Base-by-base conservation (phyloP, 1,140 invertebrate genomes). In the Drosophila ironensis region DNA sequence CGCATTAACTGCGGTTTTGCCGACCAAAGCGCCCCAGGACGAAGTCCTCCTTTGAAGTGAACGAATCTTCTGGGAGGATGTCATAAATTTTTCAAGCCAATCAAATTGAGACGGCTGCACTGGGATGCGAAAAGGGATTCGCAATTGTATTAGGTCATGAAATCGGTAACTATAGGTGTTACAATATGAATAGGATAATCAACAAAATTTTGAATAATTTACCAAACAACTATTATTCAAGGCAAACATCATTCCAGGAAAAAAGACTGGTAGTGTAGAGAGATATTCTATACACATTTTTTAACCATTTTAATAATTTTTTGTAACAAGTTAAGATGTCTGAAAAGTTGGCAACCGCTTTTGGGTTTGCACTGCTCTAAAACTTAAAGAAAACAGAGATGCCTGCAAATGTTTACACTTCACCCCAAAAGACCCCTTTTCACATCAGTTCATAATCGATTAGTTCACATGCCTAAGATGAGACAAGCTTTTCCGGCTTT, bases 1-100 rank as follows among this genome's bases (percentile, higher is more conserved):
- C 38, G 68, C 60, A 63, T 86, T 72, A 84, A 86, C 70, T 84
- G 80, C 71, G 80, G 80, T 71, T 45, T 50, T 16, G n/a, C 33
- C 22, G 5, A 4, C 9, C 35, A 19, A 22, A 33, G 16, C 4
- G 17, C n/a, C 24, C 9, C 22, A 57, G 42, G 37, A 27, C 22
- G 16, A 41, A 56, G 19, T n/a, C 8, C 12, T 25, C 38, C 61
- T 86, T 86, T 78, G 60, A 80, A 86, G 74, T 86, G 66, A 54
- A 53, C 45, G 52, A 51, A 63, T n/a, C n/a, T n/a, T n/a, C 70
- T 73, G 37, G 28, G 59, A 33, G 68, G 44, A 19, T 69, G 57
- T 60, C 76, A 75, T 82, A 66, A 52, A 71, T 78, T 63, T 37
- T 48, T 48, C 8, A 41, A 28, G 46, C 19, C 7, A 6, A n/a